Evolutionary conservation across 2,888 invertebrate species (phyloP).

Genomic region (Myopa testacea): DNA sequence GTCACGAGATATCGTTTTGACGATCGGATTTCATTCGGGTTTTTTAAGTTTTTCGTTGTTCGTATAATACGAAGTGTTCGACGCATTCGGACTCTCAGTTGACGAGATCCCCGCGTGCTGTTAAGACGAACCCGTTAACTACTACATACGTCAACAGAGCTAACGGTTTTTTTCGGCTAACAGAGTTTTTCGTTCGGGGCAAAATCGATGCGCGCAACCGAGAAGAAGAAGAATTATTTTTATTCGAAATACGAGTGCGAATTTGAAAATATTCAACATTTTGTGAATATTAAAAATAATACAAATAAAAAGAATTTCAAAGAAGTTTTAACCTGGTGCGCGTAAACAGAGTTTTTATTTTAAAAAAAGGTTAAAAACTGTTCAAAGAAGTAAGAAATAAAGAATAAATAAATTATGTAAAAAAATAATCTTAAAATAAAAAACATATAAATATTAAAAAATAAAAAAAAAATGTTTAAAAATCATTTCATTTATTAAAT

Average conservation of each 20-base stretch:
- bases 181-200: not conserved
- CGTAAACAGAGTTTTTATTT: no score
- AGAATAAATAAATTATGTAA: not conserved
- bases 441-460: not conserved
- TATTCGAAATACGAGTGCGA: no score
- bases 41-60: constrained; percentile 43
- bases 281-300: no score
- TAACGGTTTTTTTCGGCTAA: not conserved
- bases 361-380: no score
- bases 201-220: not conserved
- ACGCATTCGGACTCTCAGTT: constrained; percentile 66
- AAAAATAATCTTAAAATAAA: constrained; percentile 9
- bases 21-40: not conserved
- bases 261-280: not conserved
- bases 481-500: no score
- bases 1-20: not conserved
- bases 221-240: not conserved
- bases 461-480: not conserved
- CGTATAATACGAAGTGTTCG: constrained; percentile 66
- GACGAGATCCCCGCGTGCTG: constrained; percentile 65
- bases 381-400: constrained; percentile 9
- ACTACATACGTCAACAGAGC: constrained; percentile 10
- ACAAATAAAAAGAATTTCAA: no score
- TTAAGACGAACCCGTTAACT: constrained; percentile 47
- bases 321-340: no score